Evolutionary conservation across 1,140 invertebrate genomes (phyloP).

Genomic region (Eupristina koningsbergeri): DNA sequence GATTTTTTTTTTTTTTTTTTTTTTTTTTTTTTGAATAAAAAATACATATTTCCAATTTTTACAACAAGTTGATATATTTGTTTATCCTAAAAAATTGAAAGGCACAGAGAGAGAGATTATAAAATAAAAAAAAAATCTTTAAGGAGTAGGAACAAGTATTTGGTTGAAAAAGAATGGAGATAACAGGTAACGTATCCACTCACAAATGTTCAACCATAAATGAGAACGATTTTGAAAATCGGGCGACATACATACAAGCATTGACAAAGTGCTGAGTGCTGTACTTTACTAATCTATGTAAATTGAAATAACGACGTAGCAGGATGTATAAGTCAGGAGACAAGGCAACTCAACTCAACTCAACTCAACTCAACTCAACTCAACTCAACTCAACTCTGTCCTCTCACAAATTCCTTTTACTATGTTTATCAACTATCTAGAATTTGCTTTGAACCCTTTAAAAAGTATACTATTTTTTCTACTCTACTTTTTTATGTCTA

Average conservation of each 20-base stretch:
- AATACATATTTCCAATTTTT: no score
- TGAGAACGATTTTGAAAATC: constrained; percentile 14
- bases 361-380: no score
- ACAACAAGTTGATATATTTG: neutral
- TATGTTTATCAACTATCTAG: no score
- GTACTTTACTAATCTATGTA: constrained; percentile 31
- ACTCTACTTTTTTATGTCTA: no score
- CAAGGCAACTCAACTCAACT: no score
- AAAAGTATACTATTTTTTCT: constrained; percentile 11
- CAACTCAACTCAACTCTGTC: no score
- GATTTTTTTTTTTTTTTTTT: neutral
- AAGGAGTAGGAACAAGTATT: neutral
- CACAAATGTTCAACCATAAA: constrained; percentile 15
- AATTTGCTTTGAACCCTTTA: constrained; percentile 22
- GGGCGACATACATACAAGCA: neutral
- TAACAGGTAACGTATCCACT: neutral
- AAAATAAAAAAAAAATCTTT: neutral
- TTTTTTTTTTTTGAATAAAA: no score
- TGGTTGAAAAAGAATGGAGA: neutral
- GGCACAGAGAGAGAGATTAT: neutral
- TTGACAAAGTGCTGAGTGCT: constrained; percentile 22
- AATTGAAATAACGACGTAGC: constrained; percentile 25
- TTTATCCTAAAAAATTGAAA: neutral
- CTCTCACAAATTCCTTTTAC: no score
- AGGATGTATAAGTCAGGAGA: neutral